Percentiles rank a stretch among this genome's conserved stretches.
These are phyloP conservation scores for Pollenia amentaria DNA, from an alignment of 2,888 invertebrate species.

Conservation along the genomic window DNA sequence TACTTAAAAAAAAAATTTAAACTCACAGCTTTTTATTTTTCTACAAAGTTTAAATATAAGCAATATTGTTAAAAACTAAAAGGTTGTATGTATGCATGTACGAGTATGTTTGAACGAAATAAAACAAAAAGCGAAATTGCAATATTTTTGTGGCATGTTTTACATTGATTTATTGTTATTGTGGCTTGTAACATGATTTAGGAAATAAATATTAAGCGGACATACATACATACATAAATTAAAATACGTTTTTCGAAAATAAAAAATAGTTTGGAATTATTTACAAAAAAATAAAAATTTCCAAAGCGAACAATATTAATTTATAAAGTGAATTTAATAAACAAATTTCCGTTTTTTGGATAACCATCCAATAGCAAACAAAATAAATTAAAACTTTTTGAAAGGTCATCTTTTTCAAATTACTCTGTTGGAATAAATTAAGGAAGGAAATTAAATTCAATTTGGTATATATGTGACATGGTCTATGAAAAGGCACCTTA, in stretches of 20 bases:
- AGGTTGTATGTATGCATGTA: neutral
- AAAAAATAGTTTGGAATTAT: neutral
- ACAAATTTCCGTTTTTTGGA: slow-evolving; percentile 22
- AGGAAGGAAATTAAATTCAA: too few species aligned
- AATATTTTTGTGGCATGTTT: slow-evolving; percentile 71
- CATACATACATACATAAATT: slow-evolving; percentile 17
- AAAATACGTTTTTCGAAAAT: slow-evolving; percentile 1
- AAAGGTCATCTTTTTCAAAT: neutral
- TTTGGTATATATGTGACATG: too few species aligned
- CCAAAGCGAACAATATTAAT: slow-evolving; percentile 23
- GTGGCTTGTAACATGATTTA: slow-evolving; percentile 72
- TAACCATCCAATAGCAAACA: slow-evolving; percentile 5
- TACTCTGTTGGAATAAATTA: too few species aligned
- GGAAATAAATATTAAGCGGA: slow-evolving; percentile 62
- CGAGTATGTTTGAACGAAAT: neutral
- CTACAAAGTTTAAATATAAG: slow-evolving; percentile 8
- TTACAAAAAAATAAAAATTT: neutral
- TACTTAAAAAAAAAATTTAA: neutral
- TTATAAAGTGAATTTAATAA: slow-evolving; percentile 34
- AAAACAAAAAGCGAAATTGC: slow-evolving; percentile 50
- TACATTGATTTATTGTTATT: slow-evolving; percentile 72
- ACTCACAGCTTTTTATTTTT: neutral
- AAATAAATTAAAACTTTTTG: slow-evolving; percentile 49
- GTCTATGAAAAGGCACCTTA: too few species aligned
- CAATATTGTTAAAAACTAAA: neutral